Conservation (phyloP, 2,888 invertebrate species). For the Caenorhabditis parvicauda region DNA sequence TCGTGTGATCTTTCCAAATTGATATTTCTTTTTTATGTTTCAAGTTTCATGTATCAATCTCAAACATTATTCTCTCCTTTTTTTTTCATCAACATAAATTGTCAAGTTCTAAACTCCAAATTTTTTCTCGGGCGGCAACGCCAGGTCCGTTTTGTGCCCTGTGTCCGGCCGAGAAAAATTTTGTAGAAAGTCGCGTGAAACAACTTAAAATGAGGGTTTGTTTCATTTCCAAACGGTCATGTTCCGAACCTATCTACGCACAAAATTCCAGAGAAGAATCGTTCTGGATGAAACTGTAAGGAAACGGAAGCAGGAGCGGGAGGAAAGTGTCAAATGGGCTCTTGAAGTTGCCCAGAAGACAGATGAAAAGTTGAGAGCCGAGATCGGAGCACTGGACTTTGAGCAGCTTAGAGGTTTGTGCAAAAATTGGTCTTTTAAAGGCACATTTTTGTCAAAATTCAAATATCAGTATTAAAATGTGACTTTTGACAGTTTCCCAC, state of each 20-base stretch:
- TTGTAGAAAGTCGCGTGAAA: no score
- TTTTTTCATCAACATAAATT: neutral
- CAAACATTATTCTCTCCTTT: no score
- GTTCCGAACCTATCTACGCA: neutral
- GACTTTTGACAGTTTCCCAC: neutral
- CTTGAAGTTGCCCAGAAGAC: slow-evolving; percentile 20
- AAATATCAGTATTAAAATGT: neutral
- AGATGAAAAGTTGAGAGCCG: slow-evolving; percentile 17
- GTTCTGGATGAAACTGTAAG: slow-evolving; percentile 31
- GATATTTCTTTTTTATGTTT: no score
- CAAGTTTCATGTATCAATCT: no score
- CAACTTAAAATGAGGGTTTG: no score
- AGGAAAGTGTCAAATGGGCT: slow-evolving; percentile 33
- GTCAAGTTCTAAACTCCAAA: neutral
- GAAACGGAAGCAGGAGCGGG: slow-evolving; percentile 26
- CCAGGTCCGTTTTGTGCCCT: no score
- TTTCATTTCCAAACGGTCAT: no score
- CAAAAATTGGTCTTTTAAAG: no score
- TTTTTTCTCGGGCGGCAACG: no score
- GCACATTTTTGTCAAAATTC: no score
- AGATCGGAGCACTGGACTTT: slow-evolving; percentile 30
- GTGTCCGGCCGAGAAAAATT: no score
- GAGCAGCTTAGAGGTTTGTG: slow-evolving; percentile 32
- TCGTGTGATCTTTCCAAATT: no score
- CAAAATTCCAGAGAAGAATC: slow-evolving; percentile 21